Conservation (phyloP, 2,797 vertebrate species). For the Ambastaia sidthimunki region DNA sequence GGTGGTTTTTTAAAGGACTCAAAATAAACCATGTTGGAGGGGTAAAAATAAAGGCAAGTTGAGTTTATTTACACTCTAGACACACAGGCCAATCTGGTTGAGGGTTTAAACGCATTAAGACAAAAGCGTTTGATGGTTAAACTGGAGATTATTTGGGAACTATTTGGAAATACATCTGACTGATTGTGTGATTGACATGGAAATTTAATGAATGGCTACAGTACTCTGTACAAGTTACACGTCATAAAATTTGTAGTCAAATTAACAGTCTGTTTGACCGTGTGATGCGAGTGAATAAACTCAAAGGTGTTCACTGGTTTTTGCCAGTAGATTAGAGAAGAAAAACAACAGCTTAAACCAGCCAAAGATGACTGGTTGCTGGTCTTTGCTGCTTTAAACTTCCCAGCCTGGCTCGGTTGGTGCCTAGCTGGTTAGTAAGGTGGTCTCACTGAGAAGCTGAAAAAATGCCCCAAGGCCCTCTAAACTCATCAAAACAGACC, state of each 20-base stretch:
- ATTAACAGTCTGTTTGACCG: not conserved
- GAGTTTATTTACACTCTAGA: constrained; percentile 70
- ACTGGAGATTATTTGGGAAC: constrained; percentile 51
- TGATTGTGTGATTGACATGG: constrained; percentile 45
- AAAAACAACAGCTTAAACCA: no score
- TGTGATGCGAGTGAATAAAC: not conserved
- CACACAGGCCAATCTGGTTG: constrained; percentile 58
- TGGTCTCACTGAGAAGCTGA: no score
- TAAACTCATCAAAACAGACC: not conserved
- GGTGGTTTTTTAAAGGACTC: constrained; percentile 65
- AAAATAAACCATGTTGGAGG: constrained; percentile 76
- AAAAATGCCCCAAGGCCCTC: not conserved
- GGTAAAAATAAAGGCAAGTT: constrained; percentile 71
- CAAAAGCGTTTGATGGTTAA: constrained; percentile 57
- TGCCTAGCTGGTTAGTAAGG: no score
- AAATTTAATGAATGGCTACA: not conserved
- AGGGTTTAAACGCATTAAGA: constrained; percentile 56
- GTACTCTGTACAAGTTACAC: not conserved
- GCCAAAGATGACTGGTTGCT: no score
- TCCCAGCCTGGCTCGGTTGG: not conserved
- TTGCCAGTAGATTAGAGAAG: no score
- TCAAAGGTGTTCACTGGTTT: no score
- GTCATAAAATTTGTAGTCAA: not conserved
- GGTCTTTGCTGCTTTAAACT: no score
- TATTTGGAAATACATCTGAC: constrained; percentile 28